Evolutionary conservation across 92 coral and sea anemone species (phyloP), one percentile per base, ranked within the genome.

Genomic region (Heliopora coerulea): DNA sequence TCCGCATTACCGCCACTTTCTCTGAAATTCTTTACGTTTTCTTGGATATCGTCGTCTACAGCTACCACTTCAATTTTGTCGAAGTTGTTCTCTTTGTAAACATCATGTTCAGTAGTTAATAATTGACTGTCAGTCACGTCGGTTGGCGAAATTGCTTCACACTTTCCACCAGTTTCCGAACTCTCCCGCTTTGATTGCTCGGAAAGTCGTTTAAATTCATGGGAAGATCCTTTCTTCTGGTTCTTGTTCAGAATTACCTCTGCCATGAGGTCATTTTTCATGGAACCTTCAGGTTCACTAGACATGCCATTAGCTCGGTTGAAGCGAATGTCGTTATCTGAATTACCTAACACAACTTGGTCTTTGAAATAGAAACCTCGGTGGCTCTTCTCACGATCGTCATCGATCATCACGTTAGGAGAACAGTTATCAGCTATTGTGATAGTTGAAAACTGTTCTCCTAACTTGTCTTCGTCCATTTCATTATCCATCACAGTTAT

Each of bases 121-220:
- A 58, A 35, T 26, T 37, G 25, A 46, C 78, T 79, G 32, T 83
- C 79, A 26, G 78, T 62, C 78, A 46, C 52, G 79, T 83, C 19
- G 52, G 49, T 3, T 83, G 63, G 27, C 65, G 27, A 39, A 28
- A 68, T 14, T 24, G 28, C 39, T 40, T 82, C 6, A 72, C 54
- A 34, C 86, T 67, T 32, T 68, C 66, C 54, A 78, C 41, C 21
- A 72, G 80, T 0, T 74, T 31, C n/a, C 37, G 28, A 15, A 46
- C 41, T 56, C 25, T 42, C 12, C 56, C 20, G 33, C 49, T 19
- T 40, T 49, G 44, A 35, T 24, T 14, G 30, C 69, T 29, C 52
- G 2, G 15, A 46, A 37, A 4, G 42, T 37, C 6, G 42, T 11
- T 37, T 4, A 4, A 11, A 4, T 37, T 37, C 42, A 4, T 4